Evolutionary conservation across 2,113 vertebrate species (phyloP), one percentile per base, ranked within the genome.

Genomic region (Gasterosteus aculeatus): DNA sequence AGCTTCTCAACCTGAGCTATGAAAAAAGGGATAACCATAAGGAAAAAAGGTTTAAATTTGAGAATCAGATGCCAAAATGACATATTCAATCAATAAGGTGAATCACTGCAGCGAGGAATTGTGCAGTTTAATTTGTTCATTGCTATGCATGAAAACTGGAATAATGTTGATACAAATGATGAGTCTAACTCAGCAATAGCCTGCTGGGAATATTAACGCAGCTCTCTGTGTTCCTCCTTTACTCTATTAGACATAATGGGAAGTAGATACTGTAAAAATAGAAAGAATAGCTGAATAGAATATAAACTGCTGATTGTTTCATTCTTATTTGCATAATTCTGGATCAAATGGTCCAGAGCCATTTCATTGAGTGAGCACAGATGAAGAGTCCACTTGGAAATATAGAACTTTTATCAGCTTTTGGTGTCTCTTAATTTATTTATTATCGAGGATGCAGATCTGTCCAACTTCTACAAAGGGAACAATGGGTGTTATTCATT

Each of bases 91-190:
- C 62, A 78, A 59, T 54, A 22, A 68, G 71, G 66, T 19, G 66
- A 65, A 44, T 26, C 19, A 35, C 57, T 57, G 67, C 51, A 65
- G 77, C 19, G 5, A 41, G 22, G n/a, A 77, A 47, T 47, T 61
- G 46, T 41, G 39, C 62, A 74, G 72, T 83, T 69, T 70, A 42
- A 81, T 72, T 38, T 77, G 38, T 75, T 77, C 62, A 60, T 81
- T 88, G 47, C 10, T 78, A 78, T 74, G 66, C 82, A 80, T 81
- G 54, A 77, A 86, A 81, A 75, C 76, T 72, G n/a, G 77, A 83
- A 69, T 72, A 38, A 72, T 81, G 64, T 73, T 70, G 61, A 57
- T 59, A 72, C 39, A 67, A 75, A 64, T 75, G 68, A 76, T 64
- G 44, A 68, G 44, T 68, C 69, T 19, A 61, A 47, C 72, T 75